Conservation (phyloP, 2,113 vertebrate genomes). For the Bathybates hornii region DNA sequence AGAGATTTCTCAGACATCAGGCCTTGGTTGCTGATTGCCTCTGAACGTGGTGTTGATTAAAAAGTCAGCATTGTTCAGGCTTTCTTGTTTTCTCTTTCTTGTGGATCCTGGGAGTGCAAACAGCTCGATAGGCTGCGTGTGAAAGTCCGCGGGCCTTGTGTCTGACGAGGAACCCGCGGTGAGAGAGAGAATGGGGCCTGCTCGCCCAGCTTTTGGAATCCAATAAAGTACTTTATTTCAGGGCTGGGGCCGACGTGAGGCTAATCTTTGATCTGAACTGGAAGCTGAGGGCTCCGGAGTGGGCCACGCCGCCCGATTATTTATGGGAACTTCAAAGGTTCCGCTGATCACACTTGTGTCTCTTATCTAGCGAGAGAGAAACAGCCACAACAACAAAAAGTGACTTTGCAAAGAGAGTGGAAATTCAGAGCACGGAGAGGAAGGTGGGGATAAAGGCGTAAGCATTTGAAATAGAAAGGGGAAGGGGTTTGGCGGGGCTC, state of each 20-base stretch:
- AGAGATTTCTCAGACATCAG: constrained; percentile 55
- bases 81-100: constrained; percentile 64
- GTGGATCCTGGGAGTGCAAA: constrained; percentile 66
- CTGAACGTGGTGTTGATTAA: constrained; percentile 61
- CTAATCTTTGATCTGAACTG: constrained; percentile 71
- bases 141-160: constrained; percentile 59
- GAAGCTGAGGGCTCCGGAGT: constrained; percentile 61
- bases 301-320: constrained; percentile 53
- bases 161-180: constrained; percentile 50
- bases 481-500: neutral
- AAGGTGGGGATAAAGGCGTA: constrained; percentile 40
- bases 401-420: constrained; percentile 38
- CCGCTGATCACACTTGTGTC: constrained; percentile 64
- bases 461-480: constrained; percentile 28
- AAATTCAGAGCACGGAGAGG: constrained; percentile 32
- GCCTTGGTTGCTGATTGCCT: constrained; percentile 52
- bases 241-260: constrained; percentile 57
- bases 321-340: constrained; percentile 69
- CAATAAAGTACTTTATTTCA: constrained; percentile 66
- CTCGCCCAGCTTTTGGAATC: constrained; percentile 58
- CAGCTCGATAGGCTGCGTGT: constrained; percentile 66
- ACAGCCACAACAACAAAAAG: constrained; percentile 66
- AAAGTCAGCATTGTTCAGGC: constrained; percentile 61
- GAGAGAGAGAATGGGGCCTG: constrained; percentile 22
- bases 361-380: constrained; percentile 58